A percentile compares a stretch with the other conserved stretches of the same genome.
phyloP scores from a whole-genome alignment of 2,113 vertebrate genomes.

The Syngnathus typhle region DNA sequence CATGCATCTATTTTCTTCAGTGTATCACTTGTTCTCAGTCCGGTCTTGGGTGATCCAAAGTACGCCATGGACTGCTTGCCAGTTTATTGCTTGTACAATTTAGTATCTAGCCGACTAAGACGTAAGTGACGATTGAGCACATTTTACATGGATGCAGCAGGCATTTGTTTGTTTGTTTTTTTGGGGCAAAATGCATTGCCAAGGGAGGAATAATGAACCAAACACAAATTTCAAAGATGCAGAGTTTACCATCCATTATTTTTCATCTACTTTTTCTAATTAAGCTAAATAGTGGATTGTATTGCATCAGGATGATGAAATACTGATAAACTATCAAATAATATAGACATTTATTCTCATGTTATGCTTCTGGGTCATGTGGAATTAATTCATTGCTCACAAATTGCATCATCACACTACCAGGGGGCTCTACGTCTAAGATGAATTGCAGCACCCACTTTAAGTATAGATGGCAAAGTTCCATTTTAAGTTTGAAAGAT shows the following conservation, averaged over 20 bases:
- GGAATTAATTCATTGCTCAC: conserved; percentile 54
- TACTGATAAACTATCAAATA: neutral
- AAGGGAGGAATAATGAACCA: neutral
- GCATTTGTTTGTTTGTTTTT: neutral
- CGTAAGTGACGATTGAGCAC: too few species aligned
- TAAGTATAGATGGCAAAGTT: conserved; percentile 25
- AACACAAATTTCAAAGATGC: neutral
- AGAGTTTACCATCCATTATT: neutral
- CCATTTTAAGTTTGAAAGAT: conserved; percentile 23
- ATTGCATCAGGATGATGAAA: neutral
- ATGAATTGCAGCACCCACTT: conserved; percentile 28
- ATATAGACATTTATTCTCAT: neutral
- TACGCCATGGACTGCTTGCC: too few species aligned
- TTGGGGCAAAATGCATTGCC: neutral
- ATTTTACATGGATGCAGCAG: too few species aligned
- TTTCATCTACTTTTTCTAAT: neutral
- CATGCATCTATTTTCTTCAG: too few species aligned
- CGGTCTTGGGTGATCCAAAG: too few species aligned
- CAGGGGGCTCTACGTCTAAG: conserved; percentile 18
- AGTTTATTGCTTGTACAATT: too few species aligned
- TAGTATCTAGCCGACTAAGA: too few species aligned
- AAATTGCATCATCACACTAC: conserved; percentile 60
- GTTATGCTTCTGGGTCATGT: conserved; percentile 22
- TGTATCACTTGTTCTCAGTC: too few species aligned
- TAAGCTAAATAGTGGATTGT: too few species aligned